Conservation (phyloP, 2,888 invertebrate species). For the Polydrusus cervinus region DNA sequence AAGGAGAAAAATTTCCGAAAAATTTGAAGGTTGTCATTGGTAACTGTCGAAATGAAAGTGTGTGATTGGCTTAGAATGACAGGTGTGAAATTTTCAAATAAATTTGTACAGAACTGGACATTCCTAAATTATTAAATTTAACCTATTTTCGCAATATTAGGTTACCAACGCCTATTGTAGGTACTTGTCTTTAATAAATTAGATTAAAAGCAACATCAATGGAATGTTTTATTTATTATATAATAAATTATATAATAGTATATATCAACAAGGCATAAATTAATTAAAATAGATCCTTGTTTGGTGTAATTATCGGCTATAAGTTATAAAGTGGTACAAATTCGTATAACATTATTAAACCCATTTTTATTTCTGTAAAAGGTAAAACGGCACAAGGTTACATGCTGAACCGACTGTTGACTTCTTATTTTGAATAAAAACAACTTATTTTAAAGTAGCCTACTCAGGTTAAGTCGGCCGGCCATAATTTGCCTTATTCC, state of each 20-base stretch:
- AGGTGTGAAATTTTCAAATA: too few relatives aligned
- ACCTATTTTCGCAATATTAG: neutral
- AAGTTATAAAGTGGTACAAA: neutral
- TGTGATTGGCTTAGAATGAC: too few relatives aligned
- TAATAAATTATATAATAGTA: too few relatives aligned
- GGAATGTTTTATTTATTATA: neutral
- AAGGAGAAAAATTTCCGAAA: too few relatives aligned
- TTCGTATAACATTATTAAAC: neutral
- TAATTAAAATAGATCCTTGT: neutral
- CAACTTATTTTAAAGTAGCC: too few relatives aligned
- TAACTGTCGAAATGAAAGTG: too few relatives aligned
- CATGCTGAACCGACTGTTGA: neutral
- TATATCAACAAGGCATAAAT: neutral
- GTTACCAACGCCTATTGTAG: neutral
- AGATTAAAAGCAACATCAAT: neutral
- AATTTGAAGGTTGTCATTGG: too few relatives aligned
- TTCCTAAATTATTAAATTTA: too few relatives aligned
- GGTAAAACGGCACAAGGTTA: neutral
- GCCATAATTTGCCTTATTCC: too few relatives aligned
- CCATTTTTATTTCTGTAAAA: neutral
- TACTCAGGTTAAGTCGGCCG: too few relatives aligned
- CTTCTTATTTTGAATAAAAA: neutral
- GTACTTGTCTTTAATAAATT: neutral
- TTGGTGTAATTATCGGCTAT: neutral
- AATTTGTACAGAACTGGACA: too few relatives aligned